These are phyloP conservation scores for Watsonalla cultraria DNA, from an alignment of 2,888 invertebrate genomes.

Conservation along the genomic window DNA sequence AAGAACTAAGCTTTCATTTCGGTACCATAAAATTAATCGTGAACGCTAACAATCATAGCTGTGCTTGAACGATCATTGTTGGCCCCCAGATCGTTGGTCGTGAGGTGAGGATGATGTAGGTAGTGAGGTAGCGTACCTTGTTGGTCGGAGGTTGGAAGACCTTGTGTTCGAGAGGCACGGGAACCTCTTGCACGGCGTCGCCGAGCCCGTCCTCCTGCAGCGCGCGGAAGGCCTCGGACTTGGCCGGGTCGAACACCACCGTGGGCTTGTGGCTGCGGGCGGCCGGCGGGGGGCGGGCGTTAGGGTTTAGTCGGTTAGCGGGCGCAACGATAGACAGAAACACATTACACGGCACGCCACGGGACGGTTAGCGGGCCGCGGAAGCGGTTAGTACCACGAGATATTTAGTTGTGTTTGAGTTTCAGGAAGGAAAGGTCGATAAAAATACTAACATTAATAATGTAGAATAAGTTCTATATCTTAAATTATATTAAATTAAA, in stretches of 20 bases:
- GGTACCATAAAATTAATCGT: too few relatives aligned
- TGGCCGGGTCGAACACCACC: slow-evolving; percentile 90
- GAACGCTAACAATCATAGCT: too few relatives aligned
- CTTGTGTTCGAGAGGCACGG: slow-evolving; percentile 84
- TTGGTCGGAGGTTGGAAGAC: slow-evolving; percentile 84
- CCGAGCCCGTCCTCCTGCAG: slow-evolving; percentile 87
- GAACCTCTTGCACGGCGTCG: slow-evolving; percentile 83
- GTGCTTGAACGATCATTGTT: too few relatives aligned
- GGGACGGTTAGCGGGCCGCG: slow-evolving; percentile 44
- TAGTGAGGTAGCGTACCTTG: slow-evolving; percentile 61
- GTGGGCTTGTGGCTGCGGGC: slow-evolving; percentile 81
- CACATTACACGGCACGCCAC: slow-evolving; percentile 53
- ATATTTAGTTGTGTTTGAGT: slow-evolving; percentile 71
- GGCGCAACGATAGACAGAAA: slow-evolving; percentile 66
- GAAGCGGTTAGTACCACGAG: slow-evolving; percentile 52
- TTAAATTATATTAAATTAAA: slow-evolving; percentile 38
- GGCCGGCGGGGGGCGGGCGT: slow-evolving; percentile 43
- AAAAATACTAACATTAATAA: slow-evolving; percentile 85
- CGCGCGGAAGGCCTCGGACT: slow-evolving; percentile 92
- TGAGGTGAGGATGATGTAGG: not conserved
- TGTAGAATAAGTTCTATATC: slow-evolving; percentile 66
- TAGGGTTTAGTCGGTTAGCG: slow-evolving; percentile 76
- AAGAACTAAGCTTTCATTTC: too few relatives aligned
- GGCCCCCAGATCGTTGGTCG: too few relatives aligned
- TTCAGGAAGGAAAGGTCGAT: slow-evolving; percentile 90